A percentile compares a stretch with the other conserved stretches of the same genome.
These are phyloP conservation scores for Gymnocephalus cernua DNA, from an alignment of 2,113 vertebrate species.

Conservation along the genomic window DNA sequence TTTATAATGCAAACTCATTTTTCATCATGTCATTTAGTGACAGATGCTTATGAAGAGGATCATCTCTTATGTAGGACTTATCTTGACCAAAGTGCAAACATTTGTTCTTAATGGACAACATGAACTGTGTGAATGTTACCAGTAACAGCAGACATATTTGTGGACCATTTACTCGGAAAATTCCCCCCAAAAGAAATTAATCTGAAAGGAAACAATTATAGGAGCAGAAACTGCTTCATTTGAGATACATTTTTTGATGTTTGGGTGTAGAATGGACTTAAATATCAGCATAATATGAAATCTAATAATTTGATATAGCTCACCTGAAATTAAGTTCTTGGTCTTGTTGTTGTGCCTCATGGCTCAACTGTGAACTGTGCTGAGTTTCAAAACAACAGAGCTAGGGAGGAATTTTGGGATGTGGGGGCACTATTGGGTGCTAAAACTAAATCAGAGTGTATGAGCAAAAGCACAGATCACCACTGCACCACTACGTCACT, in stretches of 20 bases:
- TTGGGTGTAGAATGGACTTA: neutral
- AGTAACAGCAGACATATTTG: neutral
- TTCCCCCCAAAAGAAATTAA: neutral
- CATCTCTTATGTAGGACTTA: neutral
- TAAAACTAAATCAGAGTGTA: conserved; percentile 41
- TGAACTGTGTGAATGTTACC: neutral
- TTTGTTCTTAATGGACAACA: neutral
- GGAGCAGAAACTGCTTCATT: neutral
- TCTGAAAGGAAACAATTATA: neutral
- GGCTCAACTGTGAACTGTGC: neutral
- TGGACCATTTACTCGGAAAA: neutral
- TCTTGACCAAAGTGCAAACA: neutral
- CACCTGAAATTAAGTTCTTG: too few relatives aligned
- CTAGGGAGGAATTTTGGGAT: conserved; percentile 8
- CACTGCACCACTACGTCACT: conserved; percentile 69
- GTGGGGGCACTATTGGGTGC: conserved; percentile 38
- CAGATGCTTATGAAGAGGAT: neutral
- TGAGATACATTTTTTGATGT: neutral
- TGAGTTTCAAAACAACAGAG: conserved; percentile 21
- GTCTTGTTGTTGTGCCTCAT: neutral
- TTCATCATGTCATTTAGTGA: neutral
- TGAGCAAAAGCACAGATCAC: conserved; percentile 55
- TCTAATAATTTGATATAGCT: neutral
- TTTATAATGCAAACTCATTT: neutral
- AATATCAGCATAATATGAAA: neutral